Evolutionary conservation across 2,888 invertebrate genomes (phyloP).

Genomic region (Cyclophora albipunctata): DNA sequence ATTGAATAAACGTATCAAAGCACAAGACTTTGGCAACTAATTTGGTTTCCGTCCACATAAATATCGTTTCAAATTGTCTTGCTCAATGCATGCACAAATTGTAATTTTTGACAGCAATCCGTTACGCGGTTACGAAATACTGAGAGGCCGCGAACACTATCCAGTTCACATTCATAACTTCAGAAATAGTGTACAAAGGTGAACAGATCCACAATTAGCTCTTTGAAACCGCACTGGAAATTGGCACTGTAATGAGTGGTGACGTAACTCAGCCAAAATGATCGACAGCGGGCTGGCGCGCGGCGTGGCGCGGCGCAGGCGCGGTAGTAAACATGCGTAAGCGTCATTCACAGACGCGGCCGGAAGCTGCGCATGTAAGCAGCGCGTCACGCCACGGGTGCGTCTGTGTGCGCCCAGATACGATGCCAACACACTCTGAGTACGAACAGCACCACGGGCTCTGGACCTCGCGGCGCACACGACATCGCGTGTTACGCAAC

Average conservation of each 20-base stretch:
- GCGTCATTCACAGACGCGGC: slow-evolving; percentile 61
- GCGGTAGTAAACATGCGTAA: slow-evolving; percentile 66
- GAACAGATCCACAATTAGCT: slow-evolving; percentile 22
- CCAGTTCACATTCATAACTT: neutral
- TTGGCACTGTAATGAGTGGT: slow-evolving; percentile 37
- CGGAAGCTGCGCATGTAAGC: slow-evolving; percentile 43
- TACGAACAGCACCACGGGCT: no score
- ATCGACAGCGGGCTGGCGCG: slow-evolving; percentile 45
- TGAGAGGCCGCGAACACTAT: slow-evolving; percentile 2
- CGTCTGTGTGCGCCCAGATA: slow-evolving; percentile 38
- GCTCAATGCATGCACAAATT: no score
- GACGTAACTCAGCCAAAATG: slow-evolving; percentile 57
- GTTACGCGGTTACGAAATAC: neutral
- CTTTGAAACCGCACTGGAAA: slow-evolving; percentile 23
- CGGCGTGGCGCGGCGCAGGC: slow-evolving; percentile 25
- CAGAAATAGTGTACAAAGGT: slow-evolving; percentile 22
- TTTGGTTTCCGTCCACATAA: no score
- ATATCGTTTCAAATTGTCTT: no score
- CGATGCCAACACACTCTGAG: slow-evolving; percentile 54
- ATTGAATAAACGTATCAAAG: no score
- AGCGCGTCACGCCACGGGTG: slow-evolving; percentile 16
- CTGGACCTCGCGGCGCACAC: slow-evolving; percentile 8
- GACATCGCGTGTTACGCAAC: slow-evolving; percentile 26
- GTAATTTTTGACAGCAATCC: no score
- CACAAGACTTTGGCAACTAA: slow-evolving; percentile 1